Evolutionary conservation across 2,113 vertebrate genomes (phyloP).

Genomic region (Syrrhaptes paradoxus): DNA sequence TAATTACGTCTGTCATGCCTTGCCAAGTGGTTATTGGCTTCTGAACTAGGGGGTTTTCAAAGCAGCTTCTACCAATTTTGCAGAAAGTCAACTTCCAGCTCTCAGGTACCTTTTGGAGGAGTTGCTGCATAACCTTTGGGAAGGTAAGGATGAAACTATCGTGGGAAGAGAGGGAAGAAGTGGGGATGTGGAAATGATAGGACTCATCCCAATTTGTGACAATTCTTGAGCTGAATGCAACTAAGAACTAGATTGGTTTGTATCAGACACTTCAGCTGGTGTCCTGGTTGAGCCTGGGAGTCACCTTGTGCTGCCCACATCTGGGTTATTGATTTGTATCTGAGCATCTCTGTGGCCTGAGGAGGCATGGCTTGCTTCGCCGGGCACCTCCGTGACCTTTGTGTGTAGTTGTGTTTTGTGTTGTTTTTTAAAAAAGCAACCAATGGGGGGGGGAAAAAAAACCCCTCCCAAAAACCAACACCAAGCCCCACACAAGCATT

Average conservation of each 20-base stretch:
- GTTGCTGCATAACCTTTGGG: not conserved
- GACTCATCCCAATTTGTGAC: not conserved
- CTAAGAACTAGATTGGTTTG: not conserved
- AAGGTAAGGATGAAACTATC: not conserved
- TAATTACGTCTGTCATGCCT: slow-evolving; percentile 23
- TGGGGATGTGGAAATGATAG: not conserved
- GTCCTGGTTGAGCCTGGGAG: not conserved
- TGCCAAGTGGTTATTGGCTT: not conserved
- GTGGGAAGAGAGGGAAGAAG: not conserved
- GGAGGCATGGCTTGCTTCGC: not conserved
- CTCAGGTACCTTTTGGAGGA: not conserved
- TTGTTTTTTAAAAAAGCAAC: not conserved
- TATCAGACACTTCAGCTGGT: not conserved
- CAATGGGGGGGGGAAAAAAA: not conserved
- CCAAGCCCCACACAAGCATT: not conserved
- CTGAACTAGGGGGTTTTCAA: not conserved
- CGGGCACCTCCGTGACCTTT: not conserved
- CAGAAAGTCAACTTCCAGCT: not conserved
- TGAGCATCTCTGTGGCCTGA: not conserved
- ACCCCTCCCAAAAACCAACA: not conserved
- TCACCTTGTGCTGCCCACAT: not conserved
- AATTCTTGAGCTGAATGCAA: not conserved
- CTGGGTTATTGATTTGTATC: not conserved
- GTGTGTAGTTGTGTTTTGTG: not conserved
- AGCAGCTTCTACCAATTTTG: slow-evolving; percentile 2